Base-by-base conservation (phyloP, 2,888 invertebrate species). In the Strigamia crassipes region DNA sequence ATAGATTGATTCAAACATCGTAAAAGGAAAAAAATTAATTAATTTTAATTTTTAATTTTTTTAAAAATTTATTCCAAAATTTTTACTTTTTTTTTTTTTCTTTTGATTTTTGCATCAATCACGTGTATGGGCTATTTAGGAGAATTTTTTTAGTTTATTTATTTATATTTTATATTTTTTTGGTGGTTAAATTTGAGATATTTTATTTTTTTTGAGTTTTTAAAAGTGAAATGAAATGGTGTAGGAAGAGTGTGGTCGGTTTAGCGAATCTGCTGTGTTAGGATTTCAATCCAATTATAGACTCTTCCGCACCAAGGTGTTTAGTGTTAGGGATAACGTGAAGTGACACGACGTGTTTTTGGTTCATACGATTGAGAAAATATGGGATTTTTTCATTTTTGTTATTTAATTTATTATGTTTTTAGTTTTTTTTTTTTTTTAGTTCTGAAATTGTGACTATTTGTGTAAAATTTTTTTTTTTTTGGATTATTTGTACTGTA, bases 201-300 rank as follows among this genome's bases (percentile, higher is more conserved):
- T n/a, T n/a, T n/a, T n/a, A n/a, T n/a, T n/a, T n/a, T n/a, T 27
- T 27, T 73, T 73, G 73, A 31, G 12, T 73, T 73, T 73, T 23
- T 8, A 27, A 73, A 73, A 73, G 56, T 15, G 56, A 18, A 8
- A 18, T 27, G 31, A 73, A 73, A 73, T 73, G 73, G 73, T 73
- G 73, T 73, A 73, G 73, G 73, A 73, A 73, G 73, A 73, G 73
- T 66, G 66, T 73, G 73, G 3, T 73, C 23, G 31, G 73, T 73
- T 73, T 27, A n/a, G 18, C 5, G 23, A 27, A 12, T 66, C 21
- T 12, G 21, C 23, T 73, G 13, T 73, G 73, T 73, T 73, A 73
- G 73, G 73, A 27, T 73, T 27, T 66, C 8, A 73, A 73, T 73
- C 23, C 73, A 73, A 73, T 38, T 73, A 31, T 73, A 73, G 73